phyloP scores from a whole-genome alignment of 2,888 invertebrate species.

The Pasiphila rectangulata region DNA sequence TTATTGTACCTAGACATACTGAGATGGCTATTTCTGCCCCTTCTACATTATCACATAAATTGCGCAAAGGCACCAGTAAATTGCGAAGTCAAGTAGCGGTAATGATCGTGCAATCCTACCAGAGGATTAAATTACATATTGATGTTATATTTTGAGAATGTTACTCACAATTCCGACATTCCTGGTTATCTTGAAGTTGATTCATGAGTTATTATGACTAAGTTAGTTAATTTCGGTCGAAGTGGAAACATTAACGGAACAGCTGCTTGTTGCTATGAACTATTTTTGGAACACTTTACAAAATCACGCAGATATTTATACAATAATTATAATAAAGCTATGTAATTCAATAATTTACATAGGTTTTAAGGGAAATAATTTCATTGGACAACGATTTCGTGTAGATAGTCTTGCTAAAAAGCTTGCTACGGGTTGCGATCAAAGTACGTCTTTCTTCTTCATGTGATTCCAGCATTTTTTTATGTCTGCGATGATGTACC shows the following conservation, averaged over 20 bases:
- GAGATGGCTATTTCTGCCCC: no score
- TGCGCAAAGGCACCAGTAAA: slow-evolving; percentile 55
- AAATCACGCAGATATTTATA: not conserved
- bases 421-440: no score
- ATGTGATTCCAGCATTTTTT: no score
- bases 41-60: slow-evolving; percentile 67
- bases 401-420: no score
- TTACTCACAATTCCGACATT: slow-evolving; percentile 49
- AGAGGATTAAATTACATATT: slow-evolving; percentile 44
- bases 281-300: not conserved
- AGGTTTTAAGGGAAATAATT: slow-evolving; percentile 5
- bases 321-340: no score
- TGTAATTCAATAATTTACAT: no score
- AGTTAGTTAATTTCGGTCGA: slow-evolving; percentile 27
- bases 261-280: slow-evolving; percentile 5
- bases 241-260: slow-evolving; percentile 10
- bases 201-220: slow-evolving; percentile 44
- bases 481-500: no score
- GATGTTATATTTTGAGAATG: slow-evolving; percentile 55
- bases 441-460: no score
- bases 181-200: slow-evolving; percentile 41
- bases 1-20: no score
- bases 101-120: slow-evolving; percentile 39
- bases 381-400: no score
- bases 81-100: slow-evolving; percentile 63